phyloP scores from a whole-genome alignment of 1,140 invertebrate species.

The Calycopis cecrops region DNA sequence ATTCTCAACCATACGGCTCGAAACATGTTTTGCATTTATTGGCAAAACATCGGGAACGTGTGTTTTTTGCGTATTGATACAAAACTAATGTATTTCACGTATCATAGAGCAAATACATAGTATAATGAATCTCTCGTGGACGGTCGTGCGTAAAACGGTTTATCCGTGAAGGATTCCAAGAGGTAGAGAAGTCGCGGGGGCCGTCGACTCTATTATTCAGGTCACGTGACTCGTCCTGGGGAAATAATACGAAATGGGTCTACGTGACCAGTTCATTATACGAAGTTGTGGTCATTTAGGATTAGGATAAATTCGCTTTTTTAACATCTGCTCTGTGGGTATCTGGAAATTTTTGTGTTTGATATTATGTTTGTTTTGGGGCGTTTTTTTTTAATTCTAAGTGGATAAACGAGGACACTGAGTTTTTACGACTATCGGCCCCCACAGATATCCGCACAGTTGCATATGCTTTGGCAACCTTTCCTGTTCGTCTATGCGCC shows the following conservation, averaged over 20 bases:
- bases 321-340: slow-evolving; percentile 23
- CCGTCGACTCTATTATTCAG: slow-evolving; percentile 59
- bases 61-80: neutral
- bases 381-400: too few species aligned
- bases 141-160: slow-evolving; percentile 72
- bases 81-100: slow-evolving; percentile 49
- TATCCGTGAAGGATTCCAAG: slow-evolving; percentile 67
- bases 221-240: slow-evolving; percentile 68
- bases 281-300: slow-evolving; percentile 41
- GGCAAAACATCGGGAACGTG: too few species aligned
- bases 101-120: slow-evolving; percentile 54
- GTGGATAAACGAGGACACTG: too few species aligned
- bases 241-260: slow-evolving; percentile 74
- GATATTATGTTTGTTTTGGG: too few species aligned
- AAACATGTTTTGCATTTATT: too few species aligned
- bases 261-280: slow-evolving; percentile 74
- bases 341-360: slow-evolving; percentile 5
- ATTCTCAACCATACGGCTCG: too few species aligned
- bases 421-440: too few species aligned
- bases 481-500: too few species aligned
- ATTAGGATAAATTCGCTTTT: slow-evolving; percentile 13
- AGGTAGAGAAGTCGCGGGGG: slow-evolving; percentile 39
- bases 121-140: slow-evolving; percentile 69
- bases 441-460: too few species aligned
- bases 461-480: too few species aligned